phyloP scores from a whole-genome alignment of 2,113 vertebrate genomes.

The Corydoras maculifer region DNA sequence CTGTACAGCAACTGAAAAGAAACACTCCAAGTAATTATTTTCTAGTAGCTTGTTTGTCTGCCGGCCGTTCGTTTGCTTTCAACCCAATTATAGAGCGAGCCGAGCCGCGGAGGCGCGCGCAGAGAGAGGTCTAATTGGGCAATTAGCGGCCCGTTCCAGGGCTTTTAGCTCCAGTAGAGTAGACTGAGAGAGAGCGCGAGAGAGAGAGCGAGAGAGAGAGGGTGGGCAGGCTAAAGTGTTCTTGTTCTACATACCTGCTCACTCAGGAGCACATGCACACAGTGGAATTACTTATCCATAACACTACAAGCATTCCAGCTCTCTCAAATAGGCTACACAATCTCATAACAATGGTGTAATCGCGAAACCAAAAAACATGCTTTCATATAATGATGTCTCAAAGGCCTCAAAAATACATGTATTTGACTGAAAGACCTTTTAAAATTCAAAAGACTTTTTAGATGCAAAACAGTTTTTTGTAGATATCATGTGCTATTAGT shows the following conservation, averaged over 20 bases:
- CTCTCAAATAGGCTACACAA: not conserved
- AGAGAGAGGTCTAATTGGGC: slow-evolving; percentile 97
- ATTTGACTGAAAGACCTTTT: too few relatives aligned
- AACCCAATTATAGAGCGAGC: slow-evolving; percentile 92
- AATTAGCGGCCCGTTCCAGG: slow-evolving; percentile 96
- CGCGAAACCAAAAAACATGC: too few relatives aligned
- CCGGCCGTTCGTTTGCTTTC: slow-evolving; percentile 99
- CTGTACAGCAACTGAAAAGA: slow-evolving; percentile 99
- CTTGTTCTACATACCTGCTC: slow-evolving; percentile 20
- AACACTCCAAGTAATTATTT: slow-evolving; percentile 99
- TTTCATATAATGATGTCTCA: too few relatives aligned
- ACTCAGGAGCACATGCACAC: slow-evolving; percentile 10
- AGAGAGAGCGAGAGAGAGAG: slow-evolving; percentile 18
- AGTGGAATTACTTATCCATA: not conserved
- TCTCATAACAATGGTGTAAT: too few relatives aligned
- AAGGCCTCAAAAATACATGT: too few relatives aligned
- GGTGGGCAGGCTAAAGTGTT: slow-evolving; percentile 4
- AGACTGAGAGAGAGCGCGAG: slow-evolving; percentile 76
- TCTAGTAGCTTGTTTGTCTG: slow-evolving; percentile 99
- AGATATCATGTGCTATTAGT: too few relatives aligned
- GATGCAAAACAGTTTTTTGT: too few relatives aligned
- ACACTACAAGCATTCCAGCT: slow-evolving; percentile 2
- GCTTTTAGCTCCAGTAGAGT: slow-evolving; percentile 89
- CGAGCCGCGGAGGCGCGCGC: slow-evolving; percentile 74
- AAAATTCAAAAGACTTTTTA: too few relatives aligned